Percentiles rank a stretch among this genome's conserved stretches.
Conservation (phyloP, 2,888 invertebrate species). For the Drosophila stalkeri region DNA sequence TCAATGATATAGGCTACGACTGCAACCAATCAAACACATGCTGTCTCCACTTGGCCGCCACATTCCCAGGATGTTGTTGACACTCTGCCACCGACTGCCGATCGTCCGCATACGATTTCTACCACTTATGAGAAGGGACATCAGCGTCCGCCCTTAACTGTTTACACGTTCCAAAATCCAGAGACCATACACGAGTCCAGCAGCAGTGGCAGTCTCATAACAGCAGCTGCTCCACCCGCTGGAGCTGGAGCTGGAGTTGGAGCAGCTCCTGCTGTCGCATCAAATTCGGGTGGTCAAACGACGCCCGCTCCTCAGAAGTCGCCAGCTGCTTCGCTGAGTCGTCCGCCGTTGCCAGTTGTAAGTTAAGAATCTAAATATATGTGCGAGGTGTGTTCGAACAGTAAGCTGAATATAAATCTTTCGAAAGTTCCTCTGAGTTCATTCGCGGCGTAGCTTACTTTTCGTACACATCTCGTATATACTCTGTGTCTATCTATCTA, state of each 20-base stretch:
- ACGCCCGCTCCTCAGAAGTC: constrained; percentile 85
- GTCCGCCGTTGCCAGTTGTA: constrained; percentile 91
- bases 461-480: not conserved
- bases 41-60: constrained; percentile 85
- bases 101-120: constrained; percentile 96
- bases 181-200: constrained; percentile 86
- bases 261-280: constrained; percentile 16
- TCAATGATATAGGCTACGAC: constrained; percentile 86
- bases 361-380: constrained; percentile 75
- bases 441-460: not conserved
- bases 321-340: constrained; percentile 86
- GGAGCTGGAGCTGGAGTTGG: constrained; percentile 3
- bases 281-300: constrained; percentile 72
- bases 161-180: constrained; percentile 94
- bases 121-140: constrained; percentile 95
- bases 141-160: constrained; percentile 93
- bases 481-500: constrained; percentile 1
- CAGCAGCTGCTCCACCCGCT: constrained; percentile 15
- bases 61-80: constrained; percentile 85
- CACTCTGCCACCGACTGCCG: constrained; percentile 87
- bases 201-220: constrained; percentile 56
- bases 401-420: not conserved
- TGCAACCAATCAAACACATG: constrained; percentile 85
- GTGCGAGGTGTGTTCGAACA: constrained; percentile 1
- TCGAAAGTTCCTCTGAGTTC: not conserved